A percentile compares a stretch with the other conserved stretches of the same genome.
Conservation (phyloP, 2,888 invertebrate genomes). For the Argynnis bischoffii region DNA sequence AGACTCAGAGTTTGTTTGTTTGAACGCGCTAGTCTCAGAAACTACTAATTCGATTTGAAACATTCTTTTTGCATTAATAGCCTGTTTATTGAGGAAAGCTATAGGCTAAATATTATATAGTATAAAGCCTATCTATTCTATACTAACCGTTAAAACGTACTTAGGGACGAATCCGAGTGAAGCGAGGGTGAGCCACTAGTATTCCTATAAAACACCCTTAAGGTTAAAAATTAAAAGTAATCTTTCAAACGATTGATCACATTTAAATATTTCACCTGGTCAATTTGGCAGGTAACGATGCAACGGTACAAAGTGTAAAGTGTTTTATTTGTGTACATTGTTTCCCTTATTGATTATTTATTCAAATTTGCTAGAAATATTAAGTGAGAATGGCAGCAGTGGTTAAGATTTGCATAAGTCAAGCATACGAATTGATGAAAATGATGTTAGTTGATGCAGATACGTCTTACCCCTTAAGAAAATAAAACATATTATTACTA, state of each 20-base stretch:
- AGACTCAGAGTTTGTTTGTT: too few species aligned
- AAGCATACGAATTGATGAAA: background rate
- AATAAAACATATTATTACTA: too few species aligned
- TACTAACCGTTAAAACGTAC: too few species aligned
- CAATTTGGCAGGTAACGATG: conserved; percentile 67
- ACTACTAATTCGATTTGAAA: too few species aligned
- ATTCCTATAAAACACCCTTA: conserved; percentile 3
- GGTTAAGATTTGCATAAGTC: conserved; percentile 7
- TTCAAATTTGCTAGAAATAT: conserved; percentile 7
- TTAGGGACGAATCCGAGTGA: too few species aligned
- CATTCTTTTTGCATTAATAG: too few species aligned
- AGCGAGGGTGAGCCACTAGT: too few species aligned
- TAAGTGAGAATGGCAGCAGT: conserved; percentile 13
- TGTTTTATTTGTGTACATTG: background rate
- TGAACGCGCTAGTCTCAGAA: too few species aligned
- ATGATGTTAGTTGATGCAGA: background rate
- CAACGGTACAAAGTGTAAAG: background rate
- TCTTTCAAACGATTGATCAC: conserved; percentile 19
- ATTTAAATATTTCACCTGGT: conserved; percentile 69
- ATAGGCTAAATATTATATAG: too few species aligned
- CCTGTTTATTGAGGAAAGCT: too few species aligned
- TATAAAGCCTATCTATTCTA: too few species aligned
- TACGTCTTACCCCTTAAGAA: background rate
- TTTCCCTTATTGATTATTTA: conserved; percentile 3
- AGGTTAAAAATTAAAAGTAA: background rate